A percentile compares a stretch with the other conserved stretches of the same genome.
These are phyloP conservation scores for Syngnathus acus DNA, from an alignment of 2,797 vertebrate species.

Conservation along the genomic window DNA sequence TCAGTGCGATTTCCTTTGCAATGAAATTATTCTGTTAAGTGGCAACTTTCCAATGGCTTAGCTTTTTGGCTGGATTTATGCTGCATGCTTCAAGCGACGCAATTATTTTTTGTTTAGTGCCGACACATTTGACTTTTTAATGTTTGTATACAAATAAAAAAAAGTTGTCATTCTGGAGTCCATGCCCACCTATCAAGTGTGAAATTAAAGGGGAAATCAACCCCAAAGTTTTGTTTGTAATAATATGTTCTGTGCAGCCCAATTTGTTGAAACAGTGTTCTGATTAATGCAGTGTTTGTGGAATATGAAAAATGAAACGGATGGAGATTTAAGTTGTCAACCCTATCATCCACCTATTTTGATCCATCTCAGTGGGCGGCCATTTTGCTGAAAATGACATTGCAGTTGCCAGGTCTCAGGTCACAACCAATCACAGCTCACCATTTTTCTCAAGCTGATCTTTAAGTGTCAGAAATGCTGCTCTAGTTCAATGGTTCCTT, in stretches of 20 bases:
- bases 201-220: neutral
- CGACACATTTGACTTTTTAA: neutral
- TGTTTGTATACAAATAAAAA: neutral
- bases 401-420: too few relatives aligned
- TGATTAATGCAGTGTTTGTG: too few relatives aligned
- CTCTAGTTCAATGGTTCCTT: neutral
- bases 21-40: constrained; percentile 8
- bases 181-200: neutral
- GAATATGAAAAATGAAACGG: too few relatives aligned
- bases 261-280: too few relatives aligned
- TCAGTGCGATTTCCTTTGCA: constrained; percentile 6
- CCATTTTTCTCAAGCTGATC: too few relatives aligned
- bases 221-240: too few relatives aligned
- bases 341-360: too few relatives aligned
- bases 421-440: too few relatives aligned
- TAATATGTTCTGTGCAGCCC: too few relatives aligned
- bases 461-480: neutral
- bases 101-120: neutral
- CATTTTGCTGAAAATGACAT: too few relatives aligned
- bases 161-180: neutral
- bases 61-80: neutral
- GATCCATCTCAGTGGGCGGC: too few relatives aligned
- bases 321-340: too few relatives aligned
- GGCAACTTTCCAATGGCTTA: neutral
- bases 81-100: neutral